phyloP scores from a whole-genome alignment of 2,113 vertebrate species.

The Grus americana region DNA sequence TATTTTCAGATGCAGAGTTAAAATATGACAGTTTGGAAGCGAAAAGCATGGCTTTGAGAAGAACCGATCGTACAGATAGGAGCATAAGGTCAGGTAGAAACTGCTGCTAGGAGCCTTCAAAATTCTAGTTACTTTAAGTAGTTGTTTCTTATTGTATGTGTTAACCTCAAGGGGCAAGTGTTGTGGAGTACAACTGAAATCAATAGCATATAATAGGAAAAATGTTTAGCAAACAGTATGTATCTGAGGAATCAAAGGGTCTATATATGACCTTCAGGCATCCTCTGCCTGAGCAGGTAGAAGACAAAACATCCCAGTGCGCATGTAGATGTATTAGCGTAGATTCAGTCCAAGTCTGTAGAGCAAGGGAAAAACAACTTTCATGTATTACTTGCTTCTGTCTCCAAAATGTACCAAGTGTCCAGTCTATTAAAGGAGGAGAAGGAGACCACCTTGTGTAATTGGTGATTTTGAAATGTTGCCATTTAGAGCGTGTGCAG shows the following conservation, averaged over 20 bases:
- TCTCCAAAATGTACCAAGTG: not conserved
- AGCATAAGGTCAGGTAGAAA: constrained; percentile 7
- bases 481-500: not conserved
- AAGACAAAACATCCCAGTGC: not conserved
- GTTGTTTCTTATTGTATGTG: not conserved
- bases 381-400: not conserved
- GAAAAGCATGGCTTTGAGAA: not conserved
- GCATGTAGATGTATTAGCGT: fast-evolving
- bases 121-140: constrained; percentile 26
- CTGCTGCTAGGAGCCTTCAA: not conserved
- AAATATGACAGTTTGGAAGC: not conserved
- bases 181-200: not conserved
- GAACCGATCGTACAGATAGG: not conserved
- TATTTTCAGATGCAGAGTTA: not conserved
- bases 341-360: not conserved
- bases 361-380: not conserved
- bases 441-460: not conserved
- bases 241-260: not conserved
- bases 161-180: constrained; percentile 36
- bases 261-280: not conserved
- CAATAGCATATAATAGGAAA: not conserved
- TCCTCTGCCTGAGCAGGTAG: not conserved
- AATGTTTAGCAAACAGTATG: not conserved
- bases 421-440: not conserved
- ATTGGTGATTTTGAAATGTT: not conserved